These are phyloP conservation scores for Uria lomvia DNA, from an alignment of 2,113 vertebrate species.

Conservation along the genomic window DNA sequence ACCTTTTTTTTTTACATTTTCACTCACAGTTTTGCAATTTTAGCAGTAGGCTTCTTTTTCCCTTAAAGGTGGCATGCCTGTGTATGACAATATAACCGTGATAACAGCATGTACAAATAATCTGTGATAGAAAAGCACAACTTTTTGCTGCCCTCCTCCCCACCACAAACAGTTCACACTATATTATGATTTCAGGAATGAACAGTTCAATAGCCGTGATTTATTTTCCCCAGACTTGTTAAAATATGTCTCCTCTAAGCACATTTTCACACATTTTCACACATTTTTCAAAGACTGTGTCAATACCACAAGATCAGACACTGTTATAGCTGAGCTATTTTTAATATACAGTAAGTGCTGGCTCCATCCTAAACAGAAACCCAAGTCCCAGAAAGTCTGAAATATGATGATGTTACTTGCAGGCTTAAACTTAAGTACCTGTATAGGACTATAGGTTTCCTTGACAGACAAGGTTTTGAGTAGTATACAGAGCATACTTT, in stretches of 20 bases:
- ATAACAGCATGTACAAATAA: not conserved
- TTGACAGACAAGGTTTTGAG: not conserved
- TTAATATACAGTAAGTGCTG: not conserved
- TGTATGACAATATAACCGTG: not conserved
- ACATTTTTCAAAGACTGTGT: not conserved
- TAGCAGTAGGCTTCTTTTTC: not conserved
- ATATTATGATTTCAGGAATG: not conserved
- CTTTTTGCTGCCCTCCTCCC: not conserved
- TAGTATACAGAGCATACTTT: not conserved
- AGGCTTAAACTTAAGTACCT: not conserved
- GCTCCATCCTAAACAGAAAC: not conserved
- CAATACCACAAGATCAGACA: not conserved
- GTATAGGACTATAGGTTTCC: not conserved
- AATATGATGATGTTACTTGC: not conserved
- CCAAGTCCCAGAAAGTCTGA: not conserved
- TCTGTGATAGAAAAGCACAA: not conserved
- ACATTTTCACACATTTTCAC: not conserved
- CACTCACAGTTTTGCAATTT: not conserved
- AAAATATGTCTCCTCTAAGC: not conserved
- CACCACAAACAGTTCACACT: not conserved
- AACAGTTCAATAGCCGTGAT: not conserved
- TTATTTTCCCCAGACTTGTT: not conserved
- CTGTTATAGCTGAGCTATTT: not conserved
- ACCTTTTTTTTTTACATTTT: not conserved
- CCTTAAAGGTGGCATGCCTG: not conserved